Evolutionary conservation across 2,888 invertebrate species (phyloP).

Genomic region (Thymelicus sylvestris): DNA sequence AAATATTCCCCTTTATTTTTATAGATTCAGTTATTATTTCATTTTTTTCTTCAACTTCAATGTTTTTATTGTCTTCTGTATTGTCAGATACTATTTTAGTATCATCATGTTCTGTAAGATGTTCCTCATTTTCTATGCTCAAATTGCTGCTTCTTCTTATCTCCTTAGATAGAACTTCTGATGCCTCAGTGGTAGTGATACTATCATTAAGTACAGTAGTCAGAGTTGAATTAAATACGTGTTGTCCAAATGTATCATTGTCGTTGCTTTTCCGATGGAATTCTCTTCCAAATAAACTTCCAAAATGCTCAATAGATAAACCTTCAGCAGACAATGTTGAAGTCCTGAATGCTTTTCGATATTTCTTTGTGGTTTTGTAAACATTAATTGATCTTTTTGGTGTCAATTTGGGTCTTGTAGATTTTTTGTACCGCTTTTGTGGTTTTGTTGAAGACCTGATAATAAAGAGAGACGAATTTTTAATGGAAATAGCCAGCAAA

Average conservation of each 20-base stretch:
- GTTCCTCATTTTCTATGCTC: neutral
- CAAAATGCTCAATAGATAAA: conserved; percentile 31
- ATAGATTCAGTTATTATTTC: neutral
- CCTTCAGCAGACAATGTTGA: conserved; percentile 12
- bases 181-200: neutral
- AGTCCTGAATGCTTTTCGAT: conserved; percentile 12
- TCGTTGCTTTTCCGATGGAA: conserved; percentile 23
- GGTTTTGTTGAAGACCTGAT: conserved; percentile 7
- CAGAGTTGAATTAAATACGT: neutral
- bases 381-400: neutral
- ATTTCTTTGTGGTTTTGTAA: conserved; percentile 3
- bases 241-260: conserved; percentile 16
- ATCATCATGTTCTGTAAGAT: neutral
- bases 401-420: neutral
- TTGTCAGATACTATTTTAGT: neutral
- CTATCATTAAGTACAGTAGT: neutral
- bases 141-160: neutral
- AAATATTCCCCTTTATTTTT: conserved; percentile 2
- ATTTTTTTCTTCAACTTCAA: neutral
- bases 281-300: conserved; percentile 12
- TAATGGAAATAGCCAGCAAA: too few species aligned
- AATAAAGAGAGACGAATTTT: neutral
- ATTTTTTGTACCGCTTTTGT: conserved; percentile 18
- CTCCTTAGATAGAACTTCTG: neutral
- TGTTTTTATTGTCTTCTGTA: neutral